Percentiles rank a stretch among this genome's conserved stretches.
Conservation (phyloP, 2,888 invertebrate species). For the Drosophila fungiperda region DNA sequence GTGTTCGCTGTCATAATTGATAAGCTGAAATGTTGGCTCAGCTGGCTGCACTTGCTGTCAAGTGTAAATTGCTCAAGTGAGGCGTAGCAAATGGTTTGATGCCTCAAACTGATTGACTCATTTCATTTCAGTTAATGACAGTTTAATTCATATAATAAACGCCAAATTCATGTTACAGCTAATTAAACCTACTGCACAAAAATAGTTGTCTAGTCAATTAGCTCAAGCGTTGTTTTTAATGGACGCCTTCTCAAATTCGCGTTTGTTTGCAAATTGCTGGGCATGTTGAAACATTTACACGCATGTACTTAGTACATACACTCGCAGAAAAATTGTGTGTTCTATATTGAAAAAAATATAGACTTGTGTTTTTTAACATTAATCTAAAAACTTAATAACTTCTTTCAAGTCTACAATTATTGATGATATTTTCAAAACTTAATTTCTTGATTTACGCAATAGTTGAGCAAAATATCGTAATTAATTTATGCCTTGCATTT, state of each 20-base stretch:
- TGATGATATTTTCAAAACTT: not conserved
- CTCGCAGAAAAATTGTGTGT: not conserved
- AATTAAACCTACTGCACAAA: constrained; percentile 55
- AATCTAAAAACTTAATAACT: not conserved
- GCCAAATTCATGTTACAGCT: constrained; percentile 57
- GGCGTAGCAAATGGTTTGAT: constrained; percentile 3
- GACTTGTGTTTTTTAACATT: not conserved
- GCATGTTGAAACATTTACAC: constrained; percentile 66
- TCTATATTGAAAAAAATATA: not conserved
- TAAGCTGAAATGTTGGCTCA: constrained; percentile 23
- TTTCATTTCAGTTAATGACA: constrained; percentile 41
- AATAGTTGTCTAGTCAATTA: constrained; percentile 66
- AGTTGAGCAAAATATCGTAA: not conserved
- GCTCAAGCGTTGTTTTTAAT: constrained; percentile 50
- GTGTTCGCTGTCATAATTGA: constrained; percentile 21
- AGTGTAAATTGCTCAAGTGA: constrained; percentile 12
- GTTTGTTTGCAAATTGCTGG: constrained; percentile 62
- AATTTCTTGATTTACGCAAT: not conserved
- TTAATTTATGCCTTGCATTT: not conserved
- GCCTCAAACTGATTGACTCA: constrained; percentile 53
- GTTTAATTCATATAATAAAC: constrained; percentile 40
- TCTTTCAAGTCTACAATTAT: not conserved
- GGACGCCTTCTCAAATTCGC: constrained; percentile 34
- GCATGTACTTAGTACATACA: constrained; percentile 32
- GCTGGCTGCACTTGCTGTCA: constrained; percentile 5